Base-by-base conservation (phyloP, 2,113 vertebrate species). In the Shinisaurus crocodilurus region DNA sequence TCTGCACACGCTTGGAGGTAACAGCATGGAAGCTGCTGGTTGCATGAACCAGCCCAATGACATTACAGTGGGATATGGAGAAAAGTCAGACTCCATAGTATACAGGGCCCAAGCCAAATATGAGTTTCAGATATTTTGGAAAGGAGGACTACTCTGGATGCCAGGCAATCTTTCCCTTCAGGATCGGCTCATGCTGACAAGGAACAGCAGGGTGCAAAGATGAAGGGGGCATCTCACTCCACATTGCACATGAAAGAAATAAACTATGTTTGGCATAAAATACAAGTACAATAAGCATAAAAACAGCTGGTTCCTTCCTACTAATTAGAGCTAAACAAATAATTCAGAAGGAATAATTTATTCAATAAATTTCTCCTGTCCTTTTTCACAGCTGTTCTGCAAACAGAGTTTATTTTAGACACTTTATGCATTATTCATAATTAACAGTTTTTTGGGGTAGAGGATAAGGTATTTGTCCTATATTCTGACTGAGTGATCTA, bases 391-490 rank as follows among this genome's bases (percentile, higher is more conserved):
- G 1, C n/a, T 37, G 88, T 27, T 91, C 29, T 75, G 84, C 45
- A 54, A 90, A 85, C 5, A 0, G 23, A 90, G 90, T 87, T 65
- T 87, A 81, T 70, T 82, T 7, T 79, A 37, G 79, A 86, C 45
- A 83, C 54, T 85, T 82, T 50, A 91, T 86, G 72, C 43, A 4
- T 86, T 92, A 9, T 6, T 96, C 75, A 87, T 89, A 16, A 89
- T 88, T 3, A 91, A 92, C 72, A 57, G 85, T 91, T 89, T 3
- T 16, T 45, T 34, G 57, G 32, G 60, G 45, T 65, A 65, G 81
- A 80, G 63, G 34, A 67, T 69, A 67, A 69, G 37, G 27, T 34
- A 76, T 85, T 90, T 85, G 72, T 77, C 72, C 60, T 90, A 32
- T 83, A 75, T 83, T 89, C 60, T 90, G 82, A 76, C 82, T 85